Evolutionary conservation across 2,888 invertebrate species (phyloP), one percentile per base, ranked within the genome.

Genomic region (Sialis lutaria): DNA sequence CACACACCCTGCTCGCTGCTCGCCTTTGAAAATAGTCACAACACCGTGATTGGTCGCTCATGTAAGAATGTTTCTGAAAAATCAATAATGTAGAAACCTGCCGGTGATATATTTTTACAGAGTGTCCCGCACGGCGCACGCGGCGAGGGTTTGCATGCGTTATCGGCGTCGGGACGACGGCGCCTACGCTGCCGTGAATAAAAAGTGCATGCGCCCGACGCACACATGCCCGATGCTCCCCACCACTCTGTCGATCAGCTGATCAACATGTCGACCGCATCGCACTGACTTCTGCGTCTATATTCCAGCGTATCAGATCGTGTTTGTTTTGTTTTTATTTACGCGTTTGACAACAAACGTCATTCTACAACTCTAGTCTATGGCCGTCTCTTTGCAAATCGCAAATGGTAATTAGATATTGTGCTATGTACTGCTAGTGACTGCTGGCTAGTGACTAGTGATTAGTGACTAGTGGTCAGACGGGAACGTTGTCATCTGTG

Each of bases 81-180:
- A 75, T 74, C 74, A 74, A 74, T 74, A 74, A 68, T 68, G 68
- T 69, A 70, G 70, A 71, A 72, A 65, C 65, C 65, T 63, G 64
- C 62, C 64, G 64, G 64, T 64, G 44, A 50, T 39, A 13, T 45
- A 66, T 66, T 66, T 67, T 67, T 65, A 64, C 63, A 59, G 59
- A 62, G 47, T 37, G 42, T 33, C 35, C 42, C 47, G 47, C 47
- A 47, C 39, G 37, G 30, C 47, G 40, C 32, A 33, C 32, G 43
- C 43, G 43, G 43, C 34, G 13, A 30, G 30, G 30, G 30, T 30
- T 30, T 40, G 40, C 22, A 10, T 40, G 7, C 40, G 30, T 22
- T 31, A 9, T 7, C 22, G 31, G 37, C 37, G 37, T n/a, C 6
- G 37, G 37, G 12, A 10, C 37, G 37, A 12, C 37, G 37, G 12